These are phyloP conservation scores for Megalurothrips usitatus DNA, from an alignment of 2,888 invertebrate genomes.

Conservation along the genomic window DNA sequence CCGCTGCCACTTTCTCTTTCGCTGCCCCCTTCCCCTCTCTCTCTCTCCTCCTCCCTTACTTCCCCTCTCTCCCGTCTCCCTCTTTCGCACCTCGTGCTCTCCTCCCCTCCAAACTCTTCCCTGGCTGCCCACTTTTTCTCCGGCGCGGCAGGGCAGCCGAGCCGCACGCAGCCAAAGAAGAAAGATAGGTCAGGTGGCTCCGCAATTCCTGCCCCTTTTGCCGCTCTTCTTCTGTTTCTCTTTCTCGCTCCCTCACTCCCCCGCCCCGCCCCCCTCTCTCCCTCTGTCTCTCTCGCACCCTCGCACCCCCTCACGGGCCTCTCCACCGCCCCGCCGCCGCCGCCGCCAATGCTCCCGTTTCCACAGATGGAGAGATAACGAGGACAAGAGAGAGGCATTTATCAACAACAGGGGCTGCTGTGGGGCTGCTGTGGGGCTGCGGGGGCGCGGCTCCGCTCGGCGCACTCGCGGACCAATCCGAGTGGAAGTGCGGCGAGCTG, in stretches of 20 bases:
- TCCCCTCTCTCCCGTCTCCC: constrained; percentile 35
- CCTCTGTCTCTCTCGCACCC: background rate
- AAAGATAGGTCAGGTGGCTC: background rate
- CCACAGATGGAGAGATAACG: constrained; percentile 2
- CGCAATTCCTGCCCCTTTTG: background rate
- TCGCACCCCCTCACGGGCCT: background rate
- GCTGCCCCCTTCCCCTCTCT: constrained; percentile 36
- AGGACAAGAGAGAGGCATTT: background rate
- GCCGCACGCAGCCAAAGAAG: too few species aligned
- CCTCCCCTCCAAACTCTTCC: background rate
- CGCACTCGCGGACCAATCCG: background rate
- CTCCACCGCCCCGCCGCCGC: background rate
- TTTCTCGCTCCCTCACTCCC: background rate
- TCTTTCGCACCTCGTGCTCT: background rate
- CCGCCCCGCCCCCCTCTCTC: constrained; percentile 28
- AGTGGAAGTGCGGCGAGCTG: background rate
- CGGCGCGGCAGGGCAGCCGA: background rate
- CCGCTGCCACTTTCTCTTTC: background rate
- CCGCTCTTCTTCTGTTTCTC: constrained; percentile 7
- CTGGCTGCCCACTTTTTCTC: background rate
- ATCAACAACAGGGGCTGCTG: too few species aligned
- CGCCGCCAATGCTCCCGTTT: background rate
- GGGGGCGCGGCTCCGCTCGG: background rate
- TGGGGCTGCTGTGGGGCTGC: background rate
- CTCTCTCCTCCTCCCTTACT: constrained; percentile 36